Conservation (phyloP, 2,888 invertebrate genomes). For the Heliconius aoede region DNA sequence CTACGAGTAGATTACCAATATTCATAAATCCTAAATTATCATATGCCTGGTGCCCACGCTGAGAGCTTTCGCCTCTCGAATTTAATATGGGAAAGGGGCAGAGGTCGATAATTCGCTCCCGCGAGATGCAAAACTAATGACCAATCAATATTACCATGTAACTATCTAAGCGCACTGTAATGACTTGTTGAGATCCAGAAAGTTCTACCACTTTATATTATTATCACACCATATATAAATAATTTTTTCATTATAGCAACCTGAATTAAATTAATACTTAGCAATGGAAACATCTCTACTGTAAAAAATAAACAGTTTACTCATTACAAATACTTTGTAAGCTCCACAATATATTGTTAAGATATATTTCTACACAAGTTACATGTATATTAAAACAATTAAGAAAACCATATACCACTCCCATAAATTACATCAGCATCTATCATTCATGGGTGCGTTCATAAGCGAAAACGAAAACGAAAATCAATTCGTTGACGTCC, state of each 20-base stretch:
- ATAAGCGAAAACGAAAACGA: conserved; percentile 19
- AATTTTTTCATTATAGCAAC: background rate
- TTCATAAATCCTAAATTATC: conserved; percentile 45
- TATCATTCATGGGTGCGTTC: conserved; percentile 19
- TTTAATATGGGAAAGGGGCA: conserved; percentile 71
- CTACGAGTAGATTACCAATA: conserved; percentile 1
- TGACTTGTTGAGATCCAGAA: background rate
- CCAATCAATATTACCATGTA: conserved; percentile 42
- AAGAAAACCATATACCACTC: conserved; percentile 7
- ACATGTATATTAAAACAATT: conserved; percentile 13
- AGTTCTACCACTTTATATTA: background rate
- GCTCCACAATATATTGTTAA: background rate
- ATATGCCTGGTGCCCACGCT: conserved; percentile 57
- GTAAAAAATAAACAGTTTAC: background rate
- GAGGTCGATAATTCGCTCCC: conserved; percentile 73
- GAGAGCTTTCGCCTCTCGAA: conserved; percentile 70
- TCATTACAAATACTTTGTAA: background rate
- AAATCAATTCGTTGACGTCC: conserved; percentile 38
- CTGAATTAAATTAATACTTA: too few relatives aligned
- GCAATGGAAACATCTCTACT: too few relatives aligned
- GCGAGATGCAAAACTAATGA: conserved; percentile 51
- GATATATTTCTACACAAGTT: background rate
- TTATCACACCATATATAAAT: background rate
- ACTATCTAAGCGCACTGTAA: conserved; percentile 14
- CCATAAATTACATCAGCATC: conserved; percentile 15